Base-by-base conservation (phyloP, 1,140 invertebrate genomes). In the Pseudobourletiella spinata region DNA sequence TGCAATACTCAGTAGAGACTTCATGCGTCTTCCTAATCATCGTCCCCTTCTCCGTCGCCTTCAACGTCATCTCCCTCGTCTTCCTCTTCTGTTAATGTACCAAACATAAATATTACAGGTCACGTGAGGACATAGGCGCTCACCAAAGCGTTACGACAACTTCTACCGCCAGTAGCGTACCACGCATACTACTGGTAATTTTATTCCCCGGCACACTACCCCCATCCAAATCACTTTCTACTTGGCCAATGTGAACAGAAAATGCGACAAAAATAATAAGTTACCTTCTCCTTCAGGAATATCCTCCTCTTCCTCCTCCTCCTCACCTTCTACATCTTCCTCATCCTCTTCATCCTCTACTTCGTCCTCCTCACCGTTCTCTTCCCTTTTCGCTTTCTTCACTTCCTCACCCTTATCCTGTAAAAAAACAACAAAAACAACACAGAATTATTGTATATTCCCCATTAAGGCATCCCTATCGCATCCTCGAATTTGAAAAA, bases 241-340 rank as follows among this genome's bases (percentile, higher is more conserved):
- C 16, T 48, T n/a, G n/a, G n/a, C 22, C 46, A 11, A 48, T 48
- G 16, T 16, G 46, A 8, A 39, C n/a, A n/a, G n/a, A n/a, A n/a
- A n/a, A n/a, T n/a, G n/a, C n/a, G n/a, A n/a, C n/a, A n/a, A 39
- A 39, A n/a, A 39, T n/a, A 39, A 39, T 11, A 39, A 39, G 8
- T 55, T 52, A 69, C 69, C 71, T 70, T 71, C 71, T 22, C 65
- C 69, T 58, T 67, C 69, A 14, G 67, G 63, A 46, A 66, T 57
- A 44, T 72, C 71, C 25, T 72, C 71, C 46, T 72, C 71, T 24
- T 72, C 71, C 20, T 72, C 71, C 18, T 70, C 71, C 46, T 68
- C 70, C 48, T 71, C 70, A 3, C 65, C 68, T 20, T 70, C 71
- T 15, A 55, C 68, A 8, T 70, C 66, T 20, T 68, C 64, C 26